Evolutionary conservation across 2,113 vertebrate genomes (phyloP).

Genomic region (Zosterops japonicus): DNA sequence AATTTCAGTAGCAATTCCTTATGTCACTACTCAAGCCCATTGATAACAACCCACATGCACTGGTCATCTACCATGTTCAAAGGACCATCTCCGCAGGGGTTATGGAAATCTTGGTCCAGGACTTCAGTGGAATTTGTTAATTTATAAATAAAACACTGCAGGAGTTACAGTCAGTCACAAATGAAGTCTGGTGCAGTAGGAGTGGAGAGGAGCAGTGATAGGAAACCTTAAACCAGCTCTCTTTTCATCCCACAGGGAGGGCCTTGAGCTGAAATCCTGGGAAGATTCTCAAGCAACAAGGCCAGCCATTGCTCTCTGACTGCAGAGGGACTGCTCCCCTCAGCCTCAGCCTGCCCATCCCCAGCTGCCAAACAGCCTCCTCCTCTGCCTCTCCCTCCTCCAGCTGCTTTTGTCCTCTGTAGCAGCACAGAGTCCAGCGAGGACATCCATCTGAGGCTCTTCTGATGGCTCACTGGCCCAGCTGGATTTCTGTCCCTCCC

Average conservation of each 20-base stretch:
- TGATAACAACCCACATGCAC: accelerated
- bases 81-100: not conserved
- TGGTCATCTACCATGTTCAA: not conserved
- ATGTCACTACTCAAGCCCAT: not conserved
- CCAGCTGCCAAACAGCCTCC: not conserved
- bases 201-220: not conserved
- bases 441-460: not conserved
- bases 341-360: no score
- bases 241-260: accelerated
- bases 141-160: not conserved
- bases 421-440: accelerated
- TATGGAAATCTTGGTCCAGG: not conserved
- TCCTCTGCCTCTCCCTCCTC: not conserved
- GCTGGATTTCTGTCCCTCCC: not conserved
- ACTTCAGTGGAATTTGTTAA: not conserved
- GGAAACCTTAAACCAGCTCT: not conserved
- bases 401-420: not conserved
- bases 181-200: not conserved
- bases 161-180: not conserved
- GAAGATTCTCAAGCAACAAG: no score
- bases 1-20: not conserved
- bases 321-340: not conserved
- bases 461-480: not conserved
- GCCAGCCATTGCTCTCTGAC: not conserved
- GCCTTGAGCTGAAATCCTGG: accelerated